Evolutionary conservation across 2,888 invertebrate genomes (phyloP).

Genomic region (Geophilus truncorum): DNA sequence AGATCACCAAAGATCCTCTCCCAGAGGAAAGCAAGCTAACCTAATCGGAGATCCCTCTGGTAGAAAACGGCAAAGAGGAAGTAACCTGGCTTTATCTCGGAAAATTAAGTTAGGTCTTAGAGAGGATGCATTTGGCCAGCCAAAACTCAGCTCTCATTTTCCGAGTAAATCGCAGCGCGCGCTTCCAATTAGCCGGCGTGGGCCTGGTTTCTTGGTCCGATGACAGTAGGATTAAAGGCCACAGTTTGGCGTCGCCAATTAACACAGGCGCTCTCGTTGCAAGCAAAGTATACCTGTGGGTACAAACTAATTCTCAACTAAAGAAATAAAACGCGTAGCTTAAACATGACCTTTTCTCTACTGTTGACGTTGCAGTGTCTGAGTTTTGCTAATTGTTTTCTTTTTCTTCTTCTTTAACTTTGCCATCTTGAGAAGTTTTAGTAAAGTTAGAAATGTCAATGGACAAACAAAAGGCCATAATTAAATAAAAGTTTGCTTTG

Average conservation of each 20-base stretch:
- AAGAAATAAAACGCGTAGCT: not conserved
- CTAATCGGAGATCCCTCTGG: constrained; percentile 21
- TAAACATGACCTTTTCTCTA: not conserved
- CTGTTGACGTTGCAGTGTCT: not conserved
- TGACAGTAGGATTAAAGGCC: constrained; percentile 22
- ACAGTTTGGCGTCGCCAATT: constrained; percentile 18
- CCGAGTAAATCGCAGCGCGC: constrained; percentile 4
- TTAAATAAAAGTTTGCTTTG: too few species aligned
- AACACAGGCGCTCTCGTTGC: not conserved
- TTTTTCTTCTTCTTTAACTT: too few species aligned
- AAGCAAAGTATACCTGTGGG: constrained; percentile 11
- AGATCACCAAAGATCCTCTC: constrained; percentile 25
- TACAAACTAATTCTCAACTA: not conserved
- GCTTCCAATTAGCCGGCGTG: not conserved
- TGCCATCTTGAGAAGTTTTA: too few species aligned
- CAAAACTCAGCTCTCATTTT: not conserved
- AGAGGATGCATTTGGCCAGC: not conserved
- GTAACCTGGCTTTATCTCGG: constrained; percentile 5
- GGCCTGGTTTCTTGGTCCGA: not conserved
- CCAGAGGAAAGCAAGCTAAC: not conserved
- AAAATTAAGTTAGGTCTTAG: constrained; percentile 6
- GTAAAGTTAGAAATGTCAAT: too few species aligned
- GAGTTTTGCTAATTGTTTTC: not conserved
- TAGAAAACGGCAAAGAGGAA: constrained; percentile 12
- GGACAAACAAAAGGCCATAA: too few species aligned